A percentile compares a stretch with the other conserved stretches of the same genome.
Conservation (phyloP, 2,797 vertebrate species). For the Thamnophis elegans region DNA sequence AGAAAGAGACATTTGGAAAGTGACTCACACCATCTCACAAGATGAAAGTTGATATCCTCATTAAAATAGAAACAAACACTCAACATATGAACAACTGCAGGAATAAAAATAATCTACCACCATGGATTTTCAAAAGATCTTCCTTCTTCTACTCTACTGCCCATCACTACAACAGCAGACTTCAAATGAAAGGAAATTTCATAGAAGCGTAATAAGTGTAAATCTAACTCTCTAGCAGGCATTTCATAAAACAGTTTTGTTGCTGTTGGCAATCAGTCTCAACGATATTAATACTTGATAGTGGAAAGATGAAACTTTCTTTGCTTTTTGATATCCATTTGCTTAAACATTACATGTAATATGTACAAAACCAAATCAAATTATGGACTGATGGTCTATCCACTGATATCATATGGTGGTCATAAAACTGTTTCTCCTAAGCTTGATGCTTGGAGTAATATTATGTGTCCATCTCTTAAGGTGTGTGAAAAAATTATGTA, state of each 20-base stretch:
- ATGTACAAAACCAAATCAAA: neutral
- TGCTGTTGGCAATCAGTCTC: constrained; percentile 39
- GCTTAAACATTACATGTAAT: constrained; percentile 44
- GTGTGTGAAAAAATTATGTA: neutral
- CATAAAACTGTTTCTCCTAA: neutral
- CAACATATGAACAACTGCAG: constrained; percentile 73
- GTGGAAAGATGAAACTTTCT: constrained; percentile 34
- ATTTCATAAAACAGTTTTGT: constrained; percentile 43
- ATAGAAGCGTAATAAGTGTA: constrained; percentile 65
- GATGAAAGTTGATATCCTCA: constrained; percentile 81
- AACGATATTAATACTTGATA: constrained; percentile 22
- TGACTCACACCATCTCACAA: constrained; percentile 71
- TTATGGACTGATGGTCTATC: neutral
- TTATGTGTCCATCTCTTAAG: neutral
- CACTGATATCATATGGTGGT: no score
- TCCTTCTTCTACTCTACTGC: constrained; percentile 55
- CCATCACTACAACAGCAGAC: constrained; percentile 42
- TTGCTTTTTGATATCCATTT: constrained; percentile 43
- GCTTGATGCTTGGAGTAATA: neutral
- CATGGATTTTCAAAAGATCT: constrained; percentile 49
- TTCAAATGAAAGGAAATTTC: constrained; percentile 60
- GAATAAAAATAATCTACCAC: constrained; percentile 57
- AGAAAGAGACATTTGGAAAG: constrained; percentile 61
- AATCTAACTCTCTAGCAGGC: constrained; percentile 52
- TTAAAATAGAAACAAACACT: constrained; percentile 83